A percentile compares a stretch with the other conserved stretches of the same genome.
phyloP scores from a whole-genome alignment of 2,888 invertebrate genomes.

The Tenthredo amoena region DNA sequence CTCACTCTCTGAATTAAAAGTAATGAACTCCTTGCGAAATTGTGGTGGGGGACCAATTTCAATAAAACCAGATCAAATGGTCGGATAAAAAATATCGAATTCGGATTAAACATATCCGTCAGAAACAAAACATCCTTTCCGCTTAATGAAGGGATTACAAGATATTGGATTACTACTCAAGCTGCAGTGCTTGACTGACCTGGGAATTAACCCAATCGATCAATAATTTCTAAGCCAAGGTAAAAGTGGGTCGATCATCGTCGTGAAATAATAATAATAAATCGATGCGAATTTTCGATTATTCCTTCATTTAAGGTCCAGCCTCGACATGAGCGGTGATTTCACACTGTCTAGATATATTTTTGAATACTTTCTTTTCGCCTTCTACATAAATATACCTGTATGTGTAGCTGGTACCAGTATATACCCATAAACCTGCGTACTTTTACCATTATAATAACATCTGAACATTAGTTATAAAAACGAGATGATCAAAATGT shows the following conservation, averaged over 20 bases:
- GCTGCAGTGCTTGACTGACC: not conserved
- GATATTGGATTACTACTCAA: not conserved
- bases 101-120: not conserved
- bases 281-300: constrained; percentile 13
- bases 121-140: not conserved
- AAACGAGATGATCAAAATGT: not conserved
- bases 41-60: too few relatives aligned
- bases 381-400: not conserved
- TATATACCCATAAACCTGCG: not conserved
- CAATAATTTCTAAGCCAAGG: constrained; percentile 22
- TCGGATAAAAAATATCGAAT: not conserved
- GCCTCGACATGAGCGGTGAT: not conserved
- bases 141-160: not conserved
- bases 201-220: not conserved
- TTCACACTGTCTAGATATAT: constrained; percentile 35
- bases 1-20: too few relatives aligned
- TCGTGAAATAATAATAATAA: constrained; percentile 14
- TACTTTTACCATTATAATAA: not conserved
- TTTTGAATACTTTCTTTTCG: constrained; percentile 48
- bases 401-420: not conserved
- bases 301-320: not conserved
- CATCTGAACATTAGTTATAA: not conserved
- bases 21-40: too few relatives aligned
- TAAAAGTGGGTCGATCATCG: constrained; percentile 44
- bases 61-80: not conserved